Evolutionary conservation across 2,888 invertebrate genomes (phyloP), one percentile per base, ranked within the genome.

Genomic region (Linnaemya vulpina): DNA sequence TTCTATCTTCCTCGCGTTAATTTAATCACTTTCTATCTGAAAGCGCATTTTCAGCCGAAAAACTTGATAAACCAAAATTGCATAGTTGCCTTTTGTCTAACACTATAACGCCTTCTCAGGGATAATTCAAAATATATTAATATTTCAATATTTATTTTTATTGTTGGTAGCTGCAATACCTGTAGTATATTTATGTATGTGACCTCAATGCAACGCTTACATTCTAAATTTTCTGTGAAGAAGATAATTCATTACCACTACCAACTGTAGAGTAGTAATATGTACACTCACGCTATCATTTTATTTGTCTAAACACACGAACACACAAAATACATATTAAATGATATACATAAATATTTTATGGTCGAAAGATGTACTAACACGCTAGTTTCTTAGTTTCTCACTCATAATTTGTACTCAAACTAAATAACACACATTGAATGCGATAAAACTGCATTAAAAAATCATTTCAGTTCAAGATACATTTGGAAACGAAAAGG

Each of bases 401-500:
- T 43, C 53, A 53, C 82, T 65, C 71, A 76, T 71, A 46, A 76
- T 49, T 73, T 80, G 63, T 74, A 43, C 77, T 76, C 51, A 60
- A 74, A 53, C 30, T 22, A 75, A 78, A 49, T 25, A 58, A 73
- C 49, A 67, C n/a, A 71, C 71, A 67, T 22, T 58, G 17, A 58
- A 67, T 46, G 22, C 73, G 67, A 38, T 80, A 67, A 80, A 84
- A 71, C 30, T 71, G 76, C 76, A 60, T 80, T 79, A 71, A 17
- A 67, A 15, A 53, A 65, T 49, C 3, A 49, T 63, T 70, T 78
- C 17, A 83, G 83, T 83, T 79, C 53, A 79, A 79, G 63, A 74
- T 15, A 83, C 68, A 75, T 63, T 78, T 53, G 30, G 58, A 68
- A 49, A 40, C 40, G 38, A 62, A 74, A 60, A 62, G 78, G 83